These are phyloP conservation scores for Crioceris asparagi DNA, from an alignment of 2,888 invertebrate genomes.

Conservation along the genomic window DNA sequence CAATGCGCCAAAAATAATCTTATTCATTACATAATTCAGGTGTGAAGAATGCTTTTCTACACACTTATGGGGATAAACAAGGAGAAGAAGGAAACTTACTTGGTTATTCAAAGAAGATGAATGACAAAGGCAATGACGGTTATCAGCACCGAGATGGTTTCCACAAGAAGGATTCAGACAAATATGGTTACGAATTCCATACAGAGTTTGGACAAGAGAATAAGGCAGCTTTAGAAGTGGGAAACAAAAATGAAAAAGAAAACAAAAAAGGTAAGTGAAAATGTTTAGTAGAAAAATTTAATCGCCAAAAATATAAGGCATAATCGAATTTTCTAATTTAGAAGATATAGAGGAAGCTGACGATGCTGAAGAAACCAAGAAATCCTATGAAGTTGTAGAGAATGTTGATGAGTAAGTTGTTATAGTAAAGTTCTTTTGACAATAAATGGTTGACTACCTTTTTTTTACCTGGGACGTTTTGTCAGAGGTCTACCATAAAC, in stretches of 20 bases:
- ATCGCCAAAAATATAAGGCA: neutral
- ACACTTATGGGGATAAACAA: constrained; percentile 48
- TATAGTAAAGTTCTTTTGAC: neutral
- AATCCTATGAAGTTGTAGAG: constrained; percentile 28
- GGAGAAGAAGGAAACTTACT: constrained; percentile 44
- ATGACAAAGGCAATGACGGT: constrained; percentile 57
- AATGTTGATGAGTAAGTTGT: constrained; percentile 28
- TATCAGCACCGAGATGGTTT: constrained; percentile 63
- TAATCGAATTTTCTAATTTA: constrained; percentile 4
- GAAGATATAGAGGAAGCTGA: constrained; percentile 10
- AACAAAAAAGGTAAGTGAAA: constrained; percentile 11
- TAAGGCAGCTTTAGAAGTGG: constrained; percentile 38
- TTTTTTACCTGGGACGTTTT: too few species aligned
- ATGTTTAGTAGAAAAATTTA: neutral
- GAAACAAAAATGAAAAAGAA: constrained; percentile 25
- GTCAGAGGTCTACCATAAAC: neutral
- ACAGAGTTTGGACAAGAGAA: constrained; percentile 48
- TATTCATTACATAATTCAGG: too few species aligned
- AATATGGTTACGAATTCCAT: constrained; percentile 60
- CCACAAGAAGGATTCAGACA: constrained; percentile 63
- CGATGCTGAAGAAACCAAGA: constrained; percentile 24
- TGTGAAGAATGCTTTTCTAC: constrained; percentile 44
- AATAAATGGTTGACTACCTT: constrained; percentile 6
- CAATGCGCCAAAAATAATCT: too few species aligned
- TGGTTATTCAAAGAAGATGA: constrained; percentile 53